Percentiles rank a stretch among this genome's conserved stretches.
Evolutionary conservation across 2,888 invertebrate genomes (phyloP).

Genomic region (Oligia latruncula): DNA sequence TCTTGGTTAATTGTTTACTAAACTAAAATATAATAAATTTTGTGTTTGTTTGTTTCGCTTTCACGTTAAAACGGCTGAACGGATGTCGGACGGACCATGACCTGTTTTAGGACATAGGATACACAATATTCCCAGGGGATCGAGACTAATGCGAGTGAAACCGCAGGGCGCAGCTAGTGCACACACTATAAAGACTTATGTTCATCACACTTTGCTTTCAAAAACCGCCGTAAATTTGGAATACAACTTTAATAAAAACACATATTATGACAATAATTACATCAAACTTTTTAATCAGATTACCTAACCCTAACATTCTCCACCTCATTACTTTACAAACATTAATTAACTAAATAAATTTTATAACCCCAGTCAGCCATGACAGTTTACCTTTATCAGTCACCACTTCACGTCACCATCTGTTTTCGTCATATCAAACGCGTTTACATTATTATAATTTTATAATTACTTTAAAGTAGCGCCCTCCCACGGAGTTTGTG

Average conservation of each 20-base stretch:
- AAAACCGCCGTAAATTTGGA: neutral
- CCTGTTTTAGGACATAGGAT: too few relatives aligned
- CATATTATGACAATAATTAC: neutral
- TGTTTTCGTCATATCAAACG: slow-evolving; percentile 58
- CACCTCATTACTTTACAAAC: slow-evolving; percentile 21
- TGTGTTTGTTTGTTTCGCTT: too few relatives aligned
- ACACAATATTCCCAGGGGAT: neutral
- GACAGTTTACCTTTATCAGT: slow-evolving; percentile 63
- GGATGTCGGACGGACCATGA: too few relatives aligned
- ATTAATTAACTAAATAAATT: slow-evolving; percentile 43
- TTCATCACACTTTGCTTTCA: neutral
- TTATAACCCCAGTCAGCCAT: slow-evolving; percentile 32
- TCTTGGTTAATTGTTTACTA: neutral
- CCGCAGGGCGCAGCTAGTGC: neutral
- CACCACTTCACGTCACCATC: slow-evolving; percentile 58
- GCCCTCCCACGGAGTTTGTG: slow-evolving; percentile 63
- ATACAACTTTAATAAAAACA: neutral
- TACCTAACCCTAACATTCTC: slow-evolving; percentile 23
- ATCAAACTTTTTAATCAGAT: slow-evolving; percentile 19
- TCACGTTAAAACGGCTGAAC: too few relatives aligned
- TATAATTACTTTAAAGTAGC: slow-evolving; percentile 45
- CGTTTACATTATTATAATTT: slow-evolving; percentile 58
- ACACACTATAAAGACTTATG: neutral
- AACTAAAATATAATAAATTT: too few relatives aligned
- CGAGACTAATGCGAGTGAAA: too few relatives aligned